Conservation (phyloP, 2,113 vertebrate species). For the Gulo gulo region DNA sequence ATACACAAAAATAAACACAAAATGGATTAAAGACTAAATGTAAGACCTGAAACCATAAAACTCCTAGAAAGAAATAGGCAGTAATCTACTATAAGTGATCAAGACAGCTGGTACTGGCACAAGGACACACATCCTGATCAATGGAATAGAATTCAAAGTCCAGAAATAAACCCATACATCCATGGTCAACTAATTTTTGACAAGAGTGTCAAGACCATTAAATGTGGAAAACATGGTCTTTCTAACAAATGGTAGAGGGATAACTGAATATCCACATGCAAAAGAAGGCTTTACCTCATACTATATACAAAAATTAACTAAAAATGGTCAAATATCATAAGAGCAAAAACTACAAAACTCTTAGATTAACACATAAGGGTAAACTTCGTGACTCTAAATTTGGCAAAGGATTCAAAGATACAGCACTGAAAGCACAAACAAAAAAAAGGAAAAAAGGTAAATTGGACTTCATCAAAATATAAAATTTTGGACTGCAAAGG, state of each 20-base stretch:
- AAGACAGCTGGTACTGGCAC: background rate
- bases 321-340: background rate
- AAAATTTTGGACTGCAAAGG: background rate
- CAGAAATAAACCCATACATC: background rate
- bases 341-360: background rate
- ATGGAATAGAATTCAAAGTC: background rate
- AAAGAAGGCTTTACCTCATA: background rate
- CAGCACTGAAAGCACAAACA: background rate
- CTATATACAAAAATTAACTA: background rate
- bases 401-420: background rate
- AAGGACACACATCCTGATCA: background rate
- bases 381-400: background rate
- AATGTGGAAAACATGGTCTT: background rate
- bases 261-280: background rate
- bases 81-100: background rate
- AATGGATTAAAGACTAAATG: background rate
- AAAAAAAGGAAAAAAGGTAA: background rate
- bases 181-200: background rate
- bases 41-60: background rate
- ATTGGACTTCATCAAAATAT: background rate
- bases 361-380: background rate
- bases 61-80: background rate
- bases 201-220: background rate
- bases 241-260: background rate
- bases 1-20: background rate